Evolutionary conservation across 1,140 invertebrate species (phyloP).

Genomic region (Brachionus angularis): DNA sequence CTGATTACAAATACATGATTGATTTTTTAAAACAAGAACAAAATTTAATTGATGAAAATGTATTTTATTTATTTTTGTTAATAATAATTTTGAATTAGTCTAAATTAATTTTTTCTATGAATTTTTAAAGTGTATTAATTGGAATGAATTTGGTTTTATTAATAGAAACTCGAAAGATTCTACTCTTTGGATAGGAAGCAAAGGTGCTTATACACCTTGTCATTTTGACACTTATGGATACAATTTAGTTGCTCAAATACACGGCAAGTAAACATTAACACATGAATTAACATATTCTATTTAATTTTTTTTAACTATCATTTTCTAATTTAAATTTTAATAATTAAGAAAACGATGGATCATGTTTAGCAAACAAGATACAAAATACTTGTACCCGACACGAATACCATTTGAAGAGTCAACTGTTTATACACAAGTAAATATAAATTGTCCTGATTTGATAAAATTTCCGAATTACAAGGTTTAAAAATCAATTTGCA

Average conservation of each 20-base stretch:
- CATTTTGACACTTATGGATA: conserved; percentile 89
- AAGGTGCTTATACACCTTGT: conserved; percentile 82
- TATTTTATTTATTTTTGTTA: background rate
- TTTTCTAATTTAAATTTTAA: too few relatives aligned
- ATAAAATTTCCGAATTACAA: conserved; percentile 50
- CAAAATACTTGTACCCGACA: conserved; percentile 68
- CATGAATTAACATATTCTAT: background rate
- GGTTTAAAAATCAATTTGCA: too few relatives aligned
- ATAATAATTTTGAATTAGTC: background rate
- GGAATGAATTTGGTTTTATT: conserved; percentile 71
- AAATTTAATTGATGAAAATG: conserved; percentile 49
- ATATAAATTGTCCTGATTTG: conserved; percentile 61
- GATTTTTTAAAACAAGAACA: conserved; percentile 65
- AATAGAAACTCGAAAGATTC: conserved; percentile 67
- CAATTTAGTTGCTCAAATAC: conserved; percentile 82
- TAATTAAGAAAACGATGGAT: conserved; percentile 78
- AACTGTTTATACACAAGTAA: conserved; percentile 75
- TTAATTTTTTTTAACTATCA: background rate
- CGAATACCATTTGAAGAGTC: conserved; percentile 93
- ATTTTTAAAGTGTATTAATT: conserved; percentile 64
- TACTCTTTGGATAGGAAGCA: conserved; percentile 83
- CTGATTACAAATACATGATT: conserved; percentile 77
- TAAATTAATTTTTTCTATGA: background rate
- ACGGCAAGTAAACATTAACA: conserved; percentile 67
- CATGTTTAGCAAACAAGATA: conserved; percentile 76